These are phyloP conservation scores for Lordiphosa mommai DNA, from an alignment of 1,140 invertebrate species.

Conservation along the genomic window DNA sequence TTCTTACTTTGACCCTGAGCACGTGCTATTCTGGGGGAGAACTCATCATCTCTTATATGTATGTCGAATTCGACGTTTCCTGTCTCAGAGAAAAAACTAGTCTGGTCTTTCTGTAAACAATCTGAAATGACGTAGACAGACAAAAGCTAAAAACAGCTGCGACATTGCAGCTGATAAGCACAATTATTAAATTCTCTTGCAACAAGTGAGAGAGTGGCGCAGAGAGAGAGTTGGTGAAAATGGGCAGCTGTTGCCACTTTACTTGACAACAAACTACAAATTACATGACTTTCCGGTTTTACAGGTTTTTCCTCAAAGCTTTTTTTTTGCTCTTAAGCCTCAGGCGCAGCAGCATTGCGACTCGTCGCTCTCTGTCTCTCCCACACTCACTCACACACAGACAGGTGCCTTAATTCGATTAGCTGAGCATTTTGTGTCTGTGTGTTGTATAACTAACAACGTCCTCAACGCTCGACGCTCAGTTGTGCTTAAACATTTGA, in stretches of 20 bases:
- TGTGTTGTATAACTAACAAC: slow-evolving; percentile 36
- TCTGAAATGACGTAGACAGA: slow-evolving; percentile 1
- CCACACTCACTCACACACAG: slow-evolving; percentile 26
- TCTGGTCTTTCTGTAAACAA: slow-evolving; percentile 4
- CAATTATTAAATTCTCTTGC: slow-evolving; percentile 38
- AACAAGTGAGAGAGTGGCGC: slow-evolving; percentile 9
- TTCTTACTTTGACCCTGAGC: slow-evolving; percentile 41
- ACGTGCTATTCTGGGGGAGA: slow-evolving; percentile 20
- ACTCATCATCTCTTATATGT: slow-evolving; percentile 9
- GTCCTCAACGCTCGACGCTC: slow-evolving; percentile 23
- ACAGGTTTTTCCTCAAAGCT: slow-evolving; percentile 52
- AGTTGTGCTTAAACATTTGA: slow-evolving; percentile 45
- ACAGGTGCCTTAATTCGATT: slow-evolving; percentile 63
- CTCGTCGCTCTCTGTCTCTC: slow-evolving; percentile 1
- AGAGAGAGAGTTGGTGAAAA: not conserved
- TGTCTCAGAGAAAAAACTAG: slow-evolving; percentile 8
- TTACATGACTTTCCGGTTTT: slow-evolving; percentile 66
- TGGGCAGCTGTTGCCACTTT: slow-evolving; percentile 28
- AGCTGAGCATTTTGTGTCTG: slow-evolving; percentile 17
- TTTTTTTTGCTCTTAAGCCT: slow-evolving; percentile 32
- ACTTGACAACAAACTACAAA: slow-evolving; percentile 22
- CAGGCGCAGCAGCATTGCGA: not conserved
- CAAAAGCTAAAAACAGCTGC: slow-evolving; percentile 53
- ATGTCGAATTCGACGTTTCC: slow-evolving; percentile 14
- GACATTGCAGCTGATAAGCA: slow-evolving; percentile 63